Evolutionary conservation across 1,140 invertebrate species (phyloP).

Genomic region (Nasonia longicornis): DNA sequence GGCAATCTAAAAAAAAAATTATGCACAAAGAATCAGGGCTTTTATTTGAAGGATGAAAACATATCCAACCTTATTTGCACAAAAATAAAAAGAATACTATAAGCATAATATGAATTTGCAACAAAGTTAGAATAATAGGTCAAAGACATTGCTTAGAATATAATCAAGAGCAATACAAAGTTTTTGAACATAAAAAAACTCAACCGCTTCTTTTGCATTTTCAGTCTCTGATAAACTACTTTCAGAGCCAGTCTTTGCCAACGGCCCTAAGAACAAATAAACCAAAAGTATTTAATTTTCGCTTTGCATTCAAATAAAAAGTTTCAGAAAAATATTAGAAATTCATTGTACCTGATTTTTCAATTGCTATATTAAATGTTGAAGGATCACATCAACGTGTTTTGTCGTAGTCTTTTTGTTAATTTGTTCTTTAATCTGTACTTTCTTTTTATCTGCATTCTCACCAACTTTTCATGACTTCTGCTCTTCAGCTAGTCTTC

Average conservation of each 20-base stretch:
- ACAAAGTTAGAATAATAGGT: too few relatives aligned
- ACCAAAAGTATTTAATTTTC: not conserved
- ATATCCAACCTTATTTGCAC: too few relatives aligned
- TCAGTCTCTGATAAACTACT: conserved; percentile 85
- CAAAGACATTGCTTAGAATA: too few relatives aligned
- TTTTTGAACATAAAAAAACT: too few relatives aligned
- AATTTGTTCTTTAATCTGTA: conserved; percentile 59
- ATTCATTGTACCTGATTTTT: conserved; percentile 69
- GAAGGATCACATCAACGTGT: conserved; percentile 77
- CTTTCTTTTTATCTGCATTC: conserved; percentile 60
- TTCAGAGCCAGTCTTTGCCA: conserved; percentile 86
- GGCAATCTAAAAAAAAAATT: too few relatives aligned
- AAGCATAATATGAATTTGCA: too few relatives aligned
- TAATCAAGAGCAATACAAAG: too few relatives aligned
- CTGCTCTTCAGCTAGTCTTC: conserved; percentile 81
- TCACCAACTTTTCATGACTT: conserved; percentile 65
- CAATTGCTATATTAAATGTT: conserved; percentile 83
- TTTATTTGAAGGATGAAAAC: too few relatives aligned
- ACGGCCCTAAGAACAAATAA: conserved; percentile 54
- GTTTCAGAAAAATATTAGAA: not conserved
- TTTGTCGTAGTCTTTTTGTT: conserved; percentile 68
- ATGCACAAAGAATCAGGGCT: too few relatives aligned
- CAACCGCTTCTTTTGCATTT: conserved; percentile 76
- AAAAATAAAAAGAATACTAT: too few relatives aligned
- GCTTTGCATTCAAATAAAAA: not conserved